Evolutionary conservation across 92 coral and sea anemone genomes (phyloP), one percentile per base, ranked within the genome.

Genomic region (Epizoanthus scotinus): DNA sequence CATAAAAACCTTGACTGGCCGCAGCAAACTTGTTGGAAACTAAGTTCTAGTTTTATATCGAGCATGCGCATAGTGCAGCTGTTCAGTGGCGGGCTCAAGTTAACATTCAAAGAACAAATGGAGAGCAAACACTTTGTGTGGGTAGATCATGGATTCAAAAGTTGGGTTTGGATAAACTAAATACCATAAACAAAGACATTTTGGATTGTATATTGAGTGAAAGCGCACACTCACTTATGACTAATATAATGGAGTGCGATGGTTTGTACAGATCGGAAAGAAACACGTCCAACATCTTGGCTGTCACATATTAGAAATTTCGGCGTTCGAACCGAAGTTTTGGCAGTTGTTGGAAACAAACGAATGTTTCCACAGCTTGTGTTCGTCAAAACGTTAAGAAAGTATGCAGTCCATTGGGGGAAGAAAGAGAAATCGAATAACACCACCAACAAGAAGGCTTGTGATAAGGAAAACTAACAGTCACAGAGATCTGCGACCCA

Each of bases 381-480:
- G n/a, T 75, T 59, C 52, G 24, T 36, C 47, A 42, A 28, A 42
- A 68, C 28, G 70, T 62, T 58, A 34, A 61, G 78, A 31, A 70
- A 68, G 64, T 8, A 92, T 92, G 97, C 86, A 87, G 77, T 79
- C 88, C 8, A 55, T 84, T 34, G 63, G 77, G 49, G 88, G 84
- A 31, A 88, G 90, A 78, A 90, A 85, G 73, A 91, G 83, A 66
- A 93, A 89, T 14, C 84, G 97, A 54, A 81, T 93, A 18, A 93
- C 92, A 9, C 94, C 98, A 56, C 99, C 98, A 36, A 96, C 99
- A 44, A 87, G 98, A 83, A 87, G 87, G 72, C 97, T 96, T 42
- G 94, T 96, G 13, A 89, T 93, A 6, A 93, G 98, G 67, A 96
- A 96, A 78, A 95, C 94, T 52, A 93, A 92, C 85, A 96, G 99